Base-by-base conservation (phyloP, 2,888 invertebrate genomes). In the Parnassius apollo region DNA sequence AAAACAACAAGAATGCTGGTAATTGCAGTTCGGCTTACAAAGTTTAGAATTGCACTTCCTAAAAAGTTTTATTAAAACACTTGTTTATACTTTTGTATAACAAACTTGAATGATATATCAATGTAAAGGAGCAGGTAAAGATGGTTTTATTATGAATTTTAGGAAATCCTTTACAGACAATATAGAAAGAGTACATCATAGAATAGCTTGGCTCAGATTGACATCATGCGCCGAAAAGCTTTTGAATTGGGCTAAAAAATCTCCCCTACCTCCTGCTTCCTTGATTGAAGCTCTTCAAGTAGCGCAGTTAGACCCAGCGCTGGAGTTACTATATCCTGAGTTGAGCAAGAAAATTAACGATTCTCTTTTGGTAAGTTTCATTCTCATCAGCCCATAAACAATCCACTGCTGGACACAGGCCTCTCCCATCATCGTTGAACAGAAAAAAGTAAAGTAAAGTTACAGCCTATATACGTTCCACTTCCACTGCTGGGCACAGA, bases 121-220 rank as follows among this genome's bases (percentile, higher is more conserved):
- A 7, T 25, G 25, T 25, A 25, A 25, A 25, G 4, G 35, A 0
- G 35, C 7, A 35, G 35, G 7, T 35, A 35, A 35, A 35, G 7
- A 35, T 7, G 7, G 35, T 35, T 35, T 35, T 35, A 35, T 35
- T 35, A 35, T n/a, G 12, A 13, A 54, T 78, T 75, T 42, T 71
- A 90, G 91, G 55, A 78, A 81, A 61, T 84, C 83, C 0, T 89
- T 79, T 65, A 67, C 68, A 12, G 77, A 83, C 10, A 78, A 83
- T 13, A 65, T 76, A 0, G 78, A 78, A 0, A 72, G 75, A 22
- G 66, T 57, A 13, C 78, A 82, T 13, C 80, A 83, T 62, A 82
- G 90, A 13, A 71, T 81, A 2, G 81, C 83, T 0, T 90, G 88
- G 87, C 64, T 90, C 4, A 81, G 90, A 1, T 67, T 90, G 22